These are phyloP conservation scores for Drosophila bifasciata DNA, from an alignment of 1,140 invertebrate species.

Conservation along the genomic window DNA sequence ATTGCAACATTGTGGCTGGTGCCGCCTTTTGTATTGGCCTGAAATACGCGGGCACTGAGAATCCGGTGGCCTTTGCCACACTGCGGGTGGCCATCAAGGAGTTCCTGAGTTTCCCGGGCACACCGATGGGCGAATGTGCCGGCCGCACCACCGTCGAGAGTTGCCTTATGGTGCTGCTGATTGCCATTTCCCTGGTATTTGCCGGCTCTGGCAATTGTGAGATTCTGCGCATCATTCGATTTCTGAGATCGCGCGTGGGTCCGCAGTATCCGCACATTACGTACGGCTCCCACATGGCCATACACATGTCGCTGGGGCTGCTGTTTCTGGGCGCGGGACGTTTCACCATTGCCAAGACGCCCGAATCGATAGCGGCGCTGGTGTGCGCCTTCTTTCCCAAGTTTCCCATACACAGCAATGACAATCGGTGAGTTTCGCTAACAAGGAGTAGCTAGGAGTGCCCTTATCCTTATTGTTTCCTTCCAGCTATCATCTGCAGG, in stretches of 20 bases:
- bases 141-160: slow-evolving; percentile 95
- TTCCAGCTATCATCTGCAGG: slow-evolving; percentile 94
- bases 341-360: slow-evolving; percentile 93
- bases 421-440: slow-evolving; percentile 88
- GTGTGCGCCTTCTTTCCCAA: slow-evolving; percentile 97
- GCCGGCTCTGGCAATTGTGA: slow-evolving; percentile 95
- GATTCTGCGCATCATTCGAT: slow-evolving; percentile 93
- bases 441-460: too few species aligned
- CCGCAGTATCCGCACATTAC: slow-evolving; percentile 88
- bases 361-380: slow-evolving; percentile 93
- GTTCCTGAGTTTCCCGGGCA: slow-evolving; percentile 84
- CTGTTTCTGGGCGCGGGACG: slow-evolving; percentile 97
- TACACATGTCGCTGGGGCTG: slow-evolving; percentile 96
- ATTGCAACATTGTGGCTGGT: slow-evolving; percentile 97
- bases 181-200: slow-evolving; percentile 89
- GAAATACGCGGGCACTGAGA: slow-evolving; percentile 96
- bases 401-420: slow-evolving; percentile 97
- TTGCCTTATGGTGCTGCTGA: slow-evolving; percentile 92
- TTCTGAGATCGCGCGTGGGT: slow-evolving; percentile 90
- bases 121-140: slow-evolving; percentile 92
- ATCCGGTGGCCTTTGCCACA: slow-evolving; percentile 91
- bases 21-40: slow-evolving; percentile 97
- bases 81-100: slow-evolving; percentile 84
- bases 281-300: slow-evolving; percentile 97
- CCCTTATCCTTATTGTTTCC: neutral